Base-by-base conservation (phyloP, 2,888 invertebrate species). In the Volucella inanis region DNA sequence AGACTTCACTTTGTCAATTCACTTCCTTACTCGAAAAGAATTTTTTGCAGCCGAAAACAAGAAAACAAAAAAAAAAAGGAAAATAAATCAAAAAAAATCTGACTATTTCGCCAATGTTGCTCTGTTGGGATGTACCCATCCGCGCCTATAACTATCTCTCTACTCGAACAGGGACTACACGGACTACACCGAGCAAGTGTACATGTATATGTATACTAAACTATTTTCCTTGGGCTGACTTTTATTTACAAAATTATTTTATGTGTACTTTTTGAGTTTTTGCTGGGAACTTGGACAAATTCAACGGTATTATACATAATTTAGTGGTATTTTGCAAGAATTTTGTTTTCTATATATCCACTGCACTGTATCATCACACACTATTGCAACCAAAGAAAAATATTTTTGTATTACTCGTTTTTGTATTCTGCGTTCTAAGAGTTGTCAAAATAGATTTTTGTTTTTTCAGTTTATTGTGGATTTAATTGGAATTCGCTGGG, bases 201-300 rank as follows among this genome's bases (percentile, higher is more conserved):
- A 85, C 72, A 85, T 85, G 76, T 85, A 77, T 85, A 85, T 76
- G 85, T 85, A 85, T 85, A 85, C 76, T 80, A 77, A 81, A 81
- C 76, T 81, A 85, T 85, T 85, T 81, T 81, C 67, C 72, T 85
- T 72, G 67, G 62, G 41, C 31, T 80, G 80, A 85, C 76, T 85
- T 81, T 77, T 85, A 85, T 85, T 85, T 85, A 85, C 85, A 85
- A 85, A 85, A 81, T 57, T 68, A 55, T 57, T 68, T 85, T 85
- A 70, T 74, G 79, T 70, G 64, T 83, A 68, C 79, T 74, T 74
- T 71, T 59, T 57, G 61, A 80, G 74, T 74, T 79, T 81, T 68
- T 50, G 49, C 72, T 70, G 54, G 72, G 57, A 68, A 47, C 41
- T 50, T 47, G 59, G 50, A 65, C 77, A 77, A 81, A 52, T 81